Conservation (phyloP, 2,113 vertebrate species). For the Aspidoscelis tigris region DNA sequence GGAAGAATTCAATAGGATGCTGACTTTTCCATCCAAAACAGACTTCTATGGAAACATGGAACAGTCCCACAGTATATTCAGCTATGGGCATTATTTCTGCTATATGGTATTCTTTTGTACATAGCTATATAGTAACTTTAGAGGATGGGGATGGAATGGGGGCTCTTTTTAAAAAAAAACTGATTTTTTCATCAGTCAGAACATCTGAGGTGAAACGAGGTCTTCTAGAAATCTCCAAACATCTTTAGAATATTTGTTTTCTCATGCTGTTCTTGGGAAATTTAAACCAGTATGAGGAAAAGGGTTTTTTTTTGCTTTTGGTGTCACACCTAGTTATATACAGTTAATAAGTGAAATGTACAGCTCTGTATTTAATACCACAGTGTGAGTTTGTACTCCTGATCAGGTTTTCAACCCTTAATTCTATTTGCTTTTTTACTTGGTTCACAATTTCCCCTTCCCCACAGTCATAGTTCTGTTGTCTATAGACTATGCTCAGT, state of each 20-base stretch:
- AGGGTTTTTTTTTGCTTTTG: not conserved
- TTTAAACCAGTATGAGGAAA: not conserved
- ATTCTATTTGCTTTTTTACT: not conserved
- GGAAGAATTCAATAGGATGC: not conserved
- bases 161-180: too few species aligned
- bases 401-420: too few species aligned
- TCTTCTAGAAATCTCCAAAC: not conserved
- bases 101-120: conserved; percentile 22
- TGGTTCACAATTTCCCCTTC: not conserved
- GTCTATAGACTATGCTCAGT: too few species aligned
- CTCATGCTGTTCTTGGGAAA: not conserved
- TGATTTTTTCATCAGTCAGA: too few species aligned
- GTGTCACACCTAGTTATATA: not conserved
- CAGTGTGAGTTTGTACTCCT: not conserved
- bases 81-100: not conserved
- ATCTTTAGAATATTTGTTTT: not conserved
- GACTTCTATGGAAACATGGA: not conserved
- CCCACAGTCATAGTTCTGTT: too few species aligned
- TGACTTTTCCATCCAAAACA: not conserved
- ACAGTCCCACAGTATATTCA: not conserved
- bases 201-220: not conserved
- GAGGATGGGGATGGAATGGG: too few species aligned
- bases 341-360: not conserved
- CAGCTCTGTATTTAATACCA: not conserved
- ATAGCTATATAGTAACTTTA: not conserved